Evolutionary conservation across 2,113 vertebrate species (phyloP), one percentile per base, ranked within the genome.

Genomic region (Pelvicachromis taeniatus): DNA sequence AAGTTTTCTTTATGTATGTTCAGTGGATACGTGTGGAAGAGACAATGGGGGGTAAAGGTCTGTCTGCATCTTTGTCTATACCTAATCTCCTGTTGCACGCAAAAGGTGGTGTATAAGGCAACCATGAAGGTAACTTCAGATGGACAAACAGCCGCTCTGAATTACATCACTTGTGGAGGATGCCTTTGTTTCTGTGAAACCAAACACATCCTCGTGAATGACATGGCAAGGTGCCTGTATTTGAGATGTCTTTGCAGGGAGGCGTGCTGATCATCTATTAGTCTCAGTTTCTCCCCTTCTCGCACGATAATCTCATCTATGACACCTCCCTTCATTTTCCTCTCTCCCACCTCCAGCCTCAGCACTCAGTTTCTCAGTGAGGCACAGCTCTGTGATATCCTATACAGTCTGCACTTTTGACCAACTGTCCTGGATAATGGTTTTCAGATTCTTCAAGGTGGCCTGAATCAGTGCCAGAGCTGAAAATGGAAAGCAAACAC

Each of bases 361-460:
- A 80, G 88, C 80, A 68, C 80, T 38, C 53, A 17, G 52, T 89
- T 86, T 94, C 84, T 77, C 86, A 75, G 56, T 81, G 70, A 90
- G 85, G 85, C 86, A 48, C 77, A 73, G 52, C 12, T 12, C 78
- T 73, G 63, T 86, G 89, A 93, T 92, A 95, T 91, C 89, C 89
- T 89, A 89, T 90, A 92, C 86, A 91, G 68, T 87, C 79, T 94
- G 92, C 93, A 92, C 91, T 95, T 93, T 94, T 93, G 91, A 95
- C 92, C 94, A 91, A 89, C 82, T 75, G 85, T 73, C 84, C 89
- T 55, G 81, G 40, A 56, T 93, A 94, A 96, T 95, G 89, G 87
- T 93, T 95, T 95, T 96, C 94, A 95, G 92, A 94, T 89, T 94
- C 90, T 93, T 91, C 87, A 92, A 94, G 94, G 92, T 95, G 94